Evolutionary conservation across 2,113 vertebrate genomes (phyloP).

Genomic region (Takifugu flavidus): DNA sequence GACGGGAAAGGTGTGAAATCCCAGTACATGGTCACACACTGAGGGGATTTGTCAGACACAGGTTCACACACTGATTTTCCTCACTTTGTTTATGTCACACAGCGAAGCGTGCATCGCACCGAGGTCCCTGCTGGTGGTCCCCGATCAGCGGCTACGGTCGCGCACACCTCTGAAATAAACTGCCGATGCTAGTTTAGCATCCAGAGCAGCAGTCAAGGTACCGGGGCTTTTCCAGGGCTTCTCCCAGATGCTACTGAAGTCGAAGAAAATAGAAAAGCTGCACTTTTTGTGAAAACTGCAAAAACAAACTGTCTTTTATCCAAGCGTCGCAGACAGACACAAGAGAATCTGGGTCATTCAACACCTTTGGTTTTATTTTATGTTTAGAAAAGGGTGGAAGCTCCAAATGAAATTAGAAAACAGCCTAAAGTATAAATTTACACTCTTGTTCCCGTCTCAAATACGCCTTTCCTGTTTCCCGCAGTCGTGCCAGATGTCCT

Average conservation of each 20-base stretch:
- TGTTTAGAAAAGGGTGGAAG: no score
- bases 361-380: no score
- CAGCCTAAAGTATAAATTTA: neutral
- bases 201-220: constrained; percentile 1
- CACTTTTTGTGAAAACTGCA: no score
- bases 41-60: constrained; percentile 30
- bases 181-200: constrained; percentile 62
- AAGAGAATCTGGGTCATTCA: no score
- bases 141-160: constrained; percentile 27
- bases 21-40: constrained; percentile 17
- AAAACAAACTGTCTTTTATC: constrained; percentile 9
- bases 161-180: constrained; percentile 1
- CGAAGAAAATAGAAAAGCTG: no score
- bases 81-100: constrained; percentile 32
- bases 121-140: constrained; percentile 41
- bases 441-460: neutral
- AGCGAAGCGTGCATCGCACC: constrained; percentile 31
- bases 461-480: no score
- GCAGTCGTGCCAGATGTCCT: no score
- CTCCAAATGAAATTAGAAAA: no score
- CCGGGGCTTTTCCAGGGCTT: no score
- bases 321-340: neutral
- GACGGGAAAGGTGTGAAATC: constrained; percentile 41
- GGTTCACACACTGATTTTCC: constrained; percentile 21
- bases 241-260: no score